Percentiles rank a stretch among this genome's conserved stretches.
phyloP scores from a whole-genome alignment of 2,113 vertebrate genomes.

The Arenaria interpres region DNA sequence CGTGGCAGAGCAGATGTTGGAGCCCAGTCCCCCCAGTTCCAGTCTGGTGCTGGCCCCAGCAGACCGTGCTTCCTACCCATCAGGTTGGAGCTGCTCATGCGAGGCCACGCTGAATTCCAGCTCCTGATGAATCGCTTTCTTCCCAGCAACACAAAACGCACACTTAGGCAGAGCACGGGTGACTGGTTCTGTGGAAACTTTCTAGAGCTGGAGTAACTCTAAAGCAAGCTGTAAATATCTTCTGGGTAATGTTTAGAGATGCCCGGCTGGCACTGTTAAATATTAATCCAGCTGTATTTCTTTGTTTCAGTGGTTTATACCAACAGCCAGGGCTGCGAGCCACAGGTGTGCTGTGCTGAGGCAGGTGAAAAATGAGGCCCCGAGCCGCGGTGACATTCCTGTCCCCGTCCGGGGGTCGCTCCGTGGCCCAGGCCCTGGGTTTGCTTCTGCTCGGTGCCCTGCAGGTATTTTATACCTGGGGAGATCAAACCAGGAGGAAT shows the following conservation, averaged over 20 bases:
- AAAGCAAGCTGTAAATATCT: background rate
- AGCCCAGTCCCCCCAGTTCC: background rate
- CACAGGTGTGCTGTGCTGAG: background rate
- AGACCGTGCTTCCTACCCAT: background rate
- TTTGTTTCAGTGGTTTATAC: background rate
- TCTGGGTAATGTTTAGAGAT: background rate
- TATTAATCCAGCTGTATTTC: background rate
- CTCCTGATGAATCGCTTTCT: background rate
- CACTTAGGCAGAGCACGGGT: background rate
- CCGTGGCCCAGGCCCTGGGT: fast-evolving
- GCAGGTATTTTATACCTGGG: background rate
- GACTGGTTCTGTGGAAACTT: background rate
- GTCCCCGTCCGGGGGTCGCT: background rate
- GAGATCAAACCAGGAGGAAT: background rate
- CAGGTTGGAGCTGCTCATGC: background rate
- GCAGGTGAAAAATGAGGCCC: background rate
- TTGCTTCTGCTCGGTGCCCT: background rate
- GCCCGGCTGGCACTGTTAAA: constrained; percentile 5
- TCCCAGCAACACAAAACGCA: background rate
- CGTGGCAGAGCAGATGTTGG: background rate
- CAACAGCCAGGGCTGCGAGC: background rate
- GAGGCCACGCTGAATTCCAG: background rate
- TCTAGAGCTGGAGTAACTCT: background rate
- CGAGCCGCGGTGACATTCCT: background rate
- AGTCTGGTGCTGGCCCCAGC: constrained; percentile 14